phyloP scores from a whole-genome alignment of 1,140 invertebrate species.

The Atopsyche davidsoni region DNA sequence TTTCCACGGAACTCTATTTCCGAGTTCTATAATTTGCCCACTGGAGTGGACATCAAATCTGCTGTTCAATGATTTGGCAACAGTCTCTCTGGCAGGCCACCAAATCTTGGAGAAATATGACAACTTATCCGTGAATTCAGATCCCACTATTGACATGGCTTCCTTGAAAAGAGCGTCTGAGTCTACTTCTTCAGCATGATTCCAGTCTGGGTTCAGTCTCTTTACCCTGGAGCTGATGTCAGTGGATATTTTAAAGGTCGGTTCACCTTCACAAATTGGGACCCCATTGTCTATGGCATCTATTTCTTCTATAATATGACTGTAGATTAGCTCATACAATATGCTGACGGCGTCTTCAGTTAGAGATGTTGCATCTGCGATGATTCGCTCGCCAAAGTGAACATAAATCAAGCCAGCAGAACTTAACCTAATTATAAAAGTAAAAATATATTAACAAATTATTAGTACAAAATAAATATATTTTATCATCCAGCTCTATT shows the following conservation, averaged over 20 bases:
- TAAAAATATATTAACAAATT: not conserved
- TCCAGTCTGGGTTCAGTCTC: slow-evolving; percentile 85
- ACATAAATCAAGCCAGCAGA: slow-evolving; percentile 92
- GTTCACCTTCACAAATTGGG: slow-evolving; percentile 66
- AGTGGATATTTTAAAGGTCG: slow-evolving; percentile 75
- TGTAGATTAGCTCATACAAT: slow-evolving; percentile 83
- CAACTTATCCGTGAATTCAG: slow-evolving; percentile 75
- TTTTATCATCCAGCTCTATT: slow-evolving; percentile 23
- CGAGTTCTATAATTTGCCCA: slow-evolving; percentile 76
- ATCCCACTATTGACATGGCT: slow-evolving; percentile 74
- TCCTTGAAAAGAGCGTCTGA: slow-evolving; percentile 57
- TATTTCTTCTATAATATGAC: slow-evolving; percentile 86
- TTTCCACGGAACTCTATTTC: slow-evolving; percentile 76
- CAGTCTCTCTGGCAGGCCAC: slow-evolving; percentile 74
- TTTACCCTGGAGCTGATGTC: slow-evolving; percentile 69
- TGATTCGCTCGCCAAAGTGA: slow-evolving; percentile 81
- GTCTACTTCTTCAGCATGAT: slow-evolving; percentile 53
- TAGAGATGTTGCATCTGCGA: slow-evolving; percentile 49
- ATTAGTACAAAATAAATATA: slow-evolving; percentile 1
- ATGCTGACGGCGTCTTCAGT: slow-evolving; percentile 48
- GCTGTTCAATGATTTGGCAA: slow-evolving; percentile 63
- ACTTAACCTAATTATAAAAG: slow-evolving; percentile 66
- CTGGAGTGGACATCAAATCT: slow-evolving; percentile 56
- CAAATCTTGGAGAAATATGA: slow-evolving; percentile 66
- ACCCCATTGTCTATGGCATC: slow-evolving; percentile 97